phyloP scores from a whole-genome alignment of 2,113 vertebrate species.

The Aptenodytes forsteri region DNA sequence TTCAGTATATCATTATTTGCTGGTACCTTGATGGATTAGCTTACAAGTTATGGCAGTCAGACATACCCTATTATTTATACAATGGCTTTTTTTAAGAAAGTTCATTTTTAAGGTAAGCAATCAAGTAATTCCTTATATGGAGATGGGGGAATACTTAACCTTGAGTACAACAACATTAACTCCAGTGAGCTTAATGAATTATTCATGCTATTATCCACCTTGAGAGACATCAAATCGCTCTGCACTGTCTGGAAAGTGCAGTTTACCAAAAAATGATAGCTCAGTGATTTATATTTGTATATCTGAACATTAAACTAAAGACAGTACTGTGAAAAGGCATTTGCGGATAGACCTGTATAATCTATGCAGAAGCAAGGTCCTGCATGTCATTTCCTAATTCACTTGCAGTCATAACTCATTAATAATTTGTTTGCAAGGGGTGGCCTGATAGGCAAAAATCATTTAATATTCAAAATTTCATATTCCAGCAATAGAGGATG shows the following conservation, averaged over 20 bases:
- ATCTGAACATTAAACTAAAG: neutral
- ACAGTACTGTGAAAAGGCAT: neutral
- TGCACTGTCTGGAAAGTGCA: conserved; percentile 29
- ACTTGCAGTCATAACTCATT: conserved; percentile 6
- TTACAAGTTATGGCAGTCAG: neutral
- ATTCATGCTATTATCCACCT: conserved; percentile 65
- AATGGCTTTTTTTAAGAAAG: conserved; percentile 17
- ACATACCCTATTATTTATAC: conserved; percentile 18
- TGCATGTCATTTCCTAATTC: neutral
- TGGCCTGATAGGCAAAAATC: neutral
- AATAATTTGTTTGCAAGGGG: conserved; percentile 18
- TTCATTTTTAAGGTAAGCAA: conserved; percentile 48
- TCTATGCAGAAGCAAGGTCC: neutral
- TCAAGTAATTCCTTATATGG: conserved; percentile 42
- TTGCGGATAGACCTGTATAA: neutral
- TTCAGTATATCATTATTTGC: neutral
- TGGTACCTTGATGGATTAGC: neutral
- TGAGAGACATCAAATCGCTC: conserved; percentile 51
- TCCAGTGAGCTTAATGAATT: conserved; percentile 60
- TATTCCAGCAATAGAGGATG: neutral
- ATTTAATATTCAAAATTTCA: conserved; percentile 23
- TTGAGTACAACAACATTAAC: conserved; percentile 58
- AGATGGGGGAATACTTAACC: conserved; percentile 56
- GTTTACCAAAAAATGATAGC: conserved; percentile 36
- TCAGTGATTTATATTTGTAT: conserved; percentile 33